These are phyloP conservation scores for Matsumyia berberina DNA, from an alignment of 2,888 invertebrate species.

Conservation along the genomic window DNA sequence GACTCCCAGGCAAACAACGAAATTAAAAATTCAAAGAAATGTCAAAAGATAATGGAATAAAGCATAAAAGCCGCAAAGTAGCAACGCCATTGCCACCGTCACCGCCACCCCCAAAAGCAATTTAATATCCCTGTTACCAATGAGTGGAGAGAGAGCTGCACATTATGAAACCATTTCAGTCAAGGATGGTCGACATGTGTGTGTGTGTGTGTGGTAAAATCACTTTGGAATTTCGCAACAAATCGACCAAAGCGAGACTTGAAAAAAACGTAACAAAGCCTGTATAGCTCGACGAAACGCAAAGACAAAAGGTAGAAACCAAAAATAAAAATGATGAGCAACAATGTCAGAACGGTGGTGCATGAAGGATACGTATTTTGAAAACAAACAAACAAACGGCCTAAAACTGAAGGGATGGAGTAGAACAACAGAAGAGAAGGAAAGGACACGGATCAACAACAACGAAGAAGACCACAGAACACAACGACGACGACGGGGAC, in stretches of 20 bases:
- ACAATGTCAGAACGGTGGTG: conserved; percentile 60
- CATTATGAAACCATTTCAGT: conserved; percentile 46
- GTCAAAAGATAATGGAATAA: conserved; percentile 76
- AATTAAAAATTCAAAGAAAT: conserved; percentile 76
- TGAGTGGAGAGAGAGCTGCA: conserved; percentile 27
- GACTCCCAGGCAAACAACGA: conserved; percentile 71
- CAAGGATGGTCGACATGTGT: conserved; percentile 9
- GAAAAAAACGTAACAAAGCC: conserved; percentile 19
- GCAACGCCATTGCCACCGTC: conserved; percentile 41
- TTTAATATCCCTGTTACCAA: conserved; percentile 45
- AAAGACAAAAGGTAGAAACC: conserved; percentile 67
- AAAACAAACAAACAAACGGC: conserved; percentile 44
- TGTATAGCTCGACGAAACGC: conserved; percentile 23
- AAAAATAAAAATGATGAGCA: conserved; percentile 67
- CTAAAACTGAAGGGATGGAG: not conserved
- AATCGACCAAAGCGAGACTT: conserved; percentile 39
- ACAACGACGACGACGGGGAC: conserved; percentile 41
- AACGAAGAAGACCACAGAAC: conserved; percentile 26
- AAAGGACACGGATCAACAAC: conserved; percentile 32
- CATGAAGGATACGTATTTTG: conserved; percentile 55
- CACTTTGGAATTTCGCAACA: conserved; percentile 57
- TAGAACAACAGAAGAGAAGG: conserved; percentile 10
- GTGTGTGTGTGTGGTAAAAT: conserved; percentile 35
- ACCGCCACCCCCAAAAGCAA: conserved; percentile 58
- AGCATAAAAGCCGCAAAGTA: conserved; percentile 76